phyloP scores from a whole-genome alignment of 2,797 vertebrate genomes.

The Decapterus maruadsi region DNA sequence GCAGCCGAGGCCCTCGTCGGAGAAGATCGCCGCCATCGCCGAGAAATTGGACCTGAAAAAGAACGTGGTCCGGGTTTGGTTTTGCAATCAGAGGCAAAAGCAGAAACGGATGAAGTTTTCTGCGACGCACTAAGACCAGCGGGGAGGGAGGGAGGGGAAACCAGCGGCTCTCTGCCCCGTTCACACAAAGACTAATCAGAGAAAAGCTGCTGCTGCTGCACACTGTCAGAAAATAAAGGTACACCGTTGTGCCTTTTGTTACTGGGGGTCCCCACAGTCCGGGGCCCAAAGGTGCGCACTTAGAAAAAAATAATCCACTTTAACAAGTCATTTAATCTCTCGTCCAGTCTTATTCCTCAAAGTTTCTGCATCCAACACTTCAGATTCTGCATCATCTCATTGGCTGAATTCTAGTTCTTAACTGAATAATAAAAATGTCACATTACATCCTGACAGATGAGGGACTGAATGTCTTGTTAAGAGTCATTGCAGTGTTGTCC shows the following conservation, averaged over 20 bases:
- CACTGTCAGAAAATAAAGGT: slow-evolving; percentile 64
- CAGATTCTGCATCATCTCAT: neutral
- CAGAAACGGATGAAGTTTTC: slow-evolving; percentile 98
- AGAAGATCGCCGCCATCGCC: slow-evolving; percentile 95
- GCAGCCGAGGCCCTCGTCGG: slow-evolving; percentile 92
- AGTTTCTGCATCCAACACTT: neutral
- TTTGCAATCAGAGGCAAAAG: slow-evolving; percentile 96
- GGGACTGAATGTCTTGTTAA: slow-evolving; percentile 5
- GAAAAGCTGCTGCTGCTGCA: slow-evolving; percentile 47
- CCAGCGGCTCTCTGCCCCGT: slow-evolving; percentile 24
- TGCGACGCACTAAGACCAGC: slow-evolving; percentile 88
- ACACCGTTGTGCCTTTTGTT: slow-evolving; percentile 42
- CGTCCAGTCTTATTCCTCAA: neutral
- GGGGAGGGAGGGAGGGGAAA: neutral
- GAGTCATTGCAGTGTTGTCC: slow-evolving; percentile 5
- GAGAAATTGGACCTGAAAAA: slow-evolving; percentile 97
- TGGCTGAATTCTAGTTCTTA: neutral
- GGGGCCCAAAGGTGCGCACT: slow-evolving; percentile 11
- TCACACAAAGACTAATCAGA: slow-evolving; percentile 59
- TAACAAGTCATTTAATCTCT: neutral
- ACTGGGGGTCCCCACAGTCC: neutral
- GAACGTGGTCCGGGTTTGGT: slow-evolving; percentile 95
- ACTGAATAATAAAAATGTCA: neutral
- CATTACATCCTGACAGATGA: neutral
- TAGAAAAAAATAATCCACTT: neutral